phyloP scores from a whole-genome alignment of 2,113 vertebrate species.

The Marmota monax region DNA sequence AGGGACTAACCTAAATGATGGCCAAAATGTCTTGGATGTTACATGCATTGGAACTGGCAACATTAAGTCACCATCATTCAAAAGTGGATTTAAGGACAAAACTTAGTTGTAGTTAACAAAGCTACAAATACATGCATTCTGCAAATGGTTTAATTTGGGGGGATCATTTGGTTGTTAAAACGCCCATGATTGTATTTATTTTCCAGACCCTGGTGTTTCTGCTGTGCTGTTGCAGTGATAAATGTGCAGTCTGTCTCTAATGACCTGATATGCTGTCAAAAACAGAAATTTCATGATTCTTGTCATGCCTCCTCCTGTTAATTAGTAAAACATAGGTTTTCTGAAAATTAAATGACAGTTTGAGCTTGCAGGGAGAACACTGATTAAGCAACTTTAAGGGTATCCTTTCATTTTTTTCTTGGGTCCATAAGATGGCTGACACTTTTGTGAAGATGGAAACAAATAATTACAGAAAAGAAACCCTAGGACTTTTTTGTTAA shows the following conservation, averaged over 20 bases:
- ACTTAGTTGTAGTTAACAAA: constrained; percentile 38
- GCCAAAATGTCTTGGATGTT: not conserved
- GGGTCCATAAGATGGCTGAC: constrained; percentile 29
- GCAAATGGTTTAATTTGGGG: constrained; percentile 13
- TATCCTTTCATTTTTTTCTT: constrained; percentile 13
- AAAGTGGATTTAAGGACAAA: constrained; percentile 39
- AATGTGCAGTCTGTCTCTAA: constrained; percentile 26
- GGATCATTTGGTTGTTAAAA: constrained; percentile 1
- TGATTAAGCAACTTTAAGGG: not conserved
- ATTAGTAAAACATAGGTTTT: constrained; percentile 71
- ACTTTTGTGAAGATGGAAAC: not conserved
- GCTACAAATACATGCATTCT: not conserved
- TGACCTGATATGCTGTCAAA: constrained; percentile 45
- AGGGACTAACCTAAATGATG: not conserved
- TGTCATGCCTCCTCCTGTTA: constrained; percentile 52
- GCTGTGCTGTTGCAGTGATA: constrained; percentile 24
- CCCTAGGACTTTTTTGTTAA: not conserved
- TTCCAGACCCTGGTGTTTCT: constrained; percentile 18
- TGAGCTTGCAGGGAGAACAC: constrained; percentile 23
- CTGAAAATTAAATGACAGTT: constrained; percentile 42
- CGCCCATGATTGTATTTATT: constrained; percentile 13
- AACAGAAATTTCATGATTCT: constrained; percentile 64
- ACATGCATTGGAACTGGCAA: constrained; percentile 29
- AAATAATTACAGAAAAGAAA: constrained; percentile 15
- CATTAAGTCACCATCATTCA: constrained; percentile 18